phyloP scores from a whole-genome alignment of 2,888 invertebrate species.

The Euzophera pinguis region DNA sequence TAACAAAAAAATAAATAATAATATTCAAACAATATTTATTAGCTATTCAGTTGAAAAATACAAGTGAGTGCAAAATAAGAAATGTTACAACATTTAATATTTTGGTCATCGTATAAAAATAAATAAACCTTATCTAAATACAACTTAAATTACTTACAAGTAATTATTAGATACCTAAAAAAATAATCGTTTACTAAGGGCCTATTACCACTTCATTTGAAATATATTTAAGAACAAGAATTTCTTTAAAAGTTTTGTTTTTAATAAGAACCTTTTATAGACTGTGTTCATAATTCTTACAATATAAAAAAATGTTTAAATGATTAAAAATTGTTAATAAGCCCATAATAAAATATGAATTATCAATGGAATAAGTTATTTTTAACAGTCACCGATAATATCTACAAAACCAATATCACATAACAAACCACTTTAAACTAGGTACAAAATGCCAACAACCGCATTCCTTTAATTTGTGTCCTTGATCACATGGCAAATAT shows the following conservation, averaged over 20 bases:
- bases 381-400: conserved; percentile 30
- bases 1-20: neutral
- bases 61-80: neutral
- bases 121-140: conserved; percentile 3
- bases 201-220: neutral
- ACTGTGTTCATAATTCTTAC: neutral
- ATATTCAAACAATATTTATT: neutral
- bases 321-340: conserved; percentile 17
- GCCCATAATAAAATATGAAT: conserved; percentile 27
- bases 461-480: neutral
- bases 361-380: conserved; percentile 24
- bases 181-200: conserved; percentile 1
- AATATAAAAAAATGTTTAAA: neutral
- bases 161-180: neutral
- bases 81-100: neutral
- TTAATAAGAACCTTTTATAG: too few species aligned
- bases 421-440: conserved; percentile 23
- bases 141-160: neutral
- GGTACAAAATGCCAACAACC: conserved; percentile 18
- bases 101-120: neutral
- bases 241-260: too few species aligned
- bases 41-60: neutral
- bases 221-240: too few species aligned
- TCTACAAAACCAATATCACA: conserved; percentile 11
- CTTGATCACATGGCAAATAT: neutral